Evolutionary conservation across 2,113 vertebrate species (phyloP).

Genomic region (Heliornis fulica): DNA sequence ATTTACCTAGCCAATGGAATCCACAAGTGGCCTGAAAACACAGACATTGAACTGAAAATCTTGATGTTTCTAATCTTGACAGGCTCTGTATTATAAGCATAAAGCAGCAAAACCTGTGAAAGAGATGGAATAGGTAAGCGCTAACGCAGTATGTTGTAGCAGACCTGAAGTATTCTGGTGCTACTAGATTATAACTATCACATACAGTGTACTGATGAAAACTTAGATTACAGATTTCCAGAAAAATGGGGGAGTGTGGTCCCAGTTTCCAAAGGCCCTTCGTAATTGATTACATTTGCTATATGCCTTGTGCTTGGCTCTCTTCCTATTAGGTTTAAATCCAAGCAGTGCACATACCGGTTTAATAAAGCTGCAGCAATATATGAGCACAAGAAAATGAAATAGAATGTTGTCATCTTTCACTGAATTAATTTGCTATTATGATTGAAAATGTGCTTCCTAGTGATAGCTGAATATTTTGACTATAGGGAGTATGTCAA

Average conservation of each 20-base stretch:
- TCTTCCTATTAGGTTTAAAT: not conserved
- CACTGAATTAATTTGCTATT: not conserved
- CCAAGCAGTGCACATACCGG: not conserved
- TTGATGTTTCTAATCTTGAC: slow-evolving; percentile 18
- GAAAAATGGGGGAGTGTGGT: not conserved
- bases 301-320: not conserved
- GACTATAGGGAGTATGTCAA: not conserved
- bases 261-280: not conserved
- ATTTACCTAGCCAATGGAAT: slow-evolving; percentile 63
- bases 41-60: slow-evolving; percentile 9
- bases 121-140: not conserved
- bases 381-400: not conserved
- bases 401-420: not conserved
- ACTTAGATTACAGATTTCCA: not conserved
- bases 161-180: not conserved
- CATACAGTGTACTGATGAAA: not conserved
- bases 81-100: slow-evolving; percentile 60
- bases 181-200: not conserved
- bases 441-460: not conserved
- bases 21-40: slow-evolving; percentile 62
- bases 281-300: not conserved
- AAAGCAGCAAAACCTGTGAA: slow-evolving; percentile 68
- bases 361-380: not conserved
- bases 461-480: not conserved
- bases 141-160: not conserved